Evolutionary conservation across 2,797 vertebrate species (phyloP).

Genomic region (Parauchenoglanis punctatus): DNA sequence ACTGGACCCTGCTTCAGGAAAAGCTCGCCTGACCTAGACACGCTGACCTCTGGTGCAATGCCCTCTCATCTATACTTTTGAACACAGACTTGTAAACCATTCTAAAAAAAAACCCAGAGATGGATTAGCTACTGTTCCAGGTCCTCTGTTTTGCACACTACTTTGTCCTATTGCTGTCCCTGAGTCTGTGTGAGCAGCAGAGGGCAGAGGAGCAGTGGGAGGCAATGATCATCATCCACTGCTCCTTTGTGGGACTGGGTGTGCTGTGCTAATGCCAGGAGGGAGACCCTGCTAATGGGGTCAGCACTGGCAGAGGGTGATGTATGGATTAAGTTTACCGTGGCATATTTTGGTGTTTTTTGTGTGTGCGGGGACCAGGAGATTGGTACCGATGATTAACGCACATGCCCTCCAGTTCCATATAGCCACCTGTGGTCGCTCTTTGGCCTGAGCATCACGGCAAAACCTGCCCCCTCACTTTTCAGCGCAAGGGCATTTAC

Average conservation of each 20-base stretch:
- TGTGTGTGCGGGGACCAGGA: constrained; percentile 69
- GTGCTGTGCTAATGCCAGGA: constrained; percentile 55
- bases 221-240: constrained; percentile 44
- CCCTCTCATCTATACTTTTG: constrained; percentile 2
- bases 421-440: constrained; percentile 73
- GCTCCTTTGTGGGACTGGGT: constrained; percentile 13
- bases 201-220: constrained; percentile 39
- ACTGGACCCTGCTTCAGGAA: constrained; percentile 38
- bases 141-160: constrained; percentile 7
- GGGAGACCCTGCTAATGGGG: constrained; percentile 65
- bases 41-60: constrained; percentile 16
- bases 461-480: constrained; percentile 47
- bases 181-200: constrained; percentile 44
- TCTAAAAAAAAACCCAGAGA: constrained; percentile 14
- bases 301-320: constrained; percentile 71
- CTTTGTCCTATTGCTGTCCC: constrained; percentile 29
- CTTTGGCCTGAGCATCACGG: constrained; percentile 47
- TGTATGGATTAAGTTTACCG: constrained; percentile 87
- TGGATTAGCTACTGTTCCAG: constrained; percentile 25
- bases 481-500: constrained; percentile 59
- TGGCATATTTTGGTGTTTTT: constrained; percentile 80
- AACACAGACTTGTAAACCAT: constrained; percentile 24
- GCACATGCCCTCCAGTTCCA: constrained; percentile 77
- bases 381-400: constrained; percentile 82
- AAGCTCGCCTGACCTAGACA: constrained; percentile 1